These are phyloP conservation scores for Mallotus villosus DNA, from an alignment of 2,797 vertebrate species.

Conservation along the genomic window DNA sequence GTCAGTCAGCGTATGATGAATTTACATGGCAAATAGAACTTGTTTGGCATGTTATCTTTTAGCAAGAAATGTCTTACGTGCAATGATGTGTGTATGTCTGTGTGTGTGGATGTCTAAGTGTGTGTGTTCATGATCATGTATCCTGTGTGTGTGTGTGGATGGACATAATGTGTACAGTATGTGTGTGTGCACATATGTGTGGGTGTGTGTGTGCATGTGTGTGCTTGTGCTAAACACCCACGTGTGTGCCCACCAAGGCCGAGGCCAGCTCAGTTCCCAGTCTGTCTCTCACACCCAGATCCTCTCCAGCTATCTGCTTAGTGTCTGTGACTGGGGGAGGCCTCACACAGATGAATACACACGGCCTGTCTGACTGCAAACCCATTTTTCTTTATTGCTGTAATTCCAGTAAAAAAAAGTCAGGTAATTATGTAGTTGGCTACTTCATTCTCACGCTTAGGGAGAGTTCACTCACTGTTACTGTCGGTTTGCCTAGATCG, in stretches of 20 bases:
- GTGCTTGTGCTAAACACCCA: not conserved
- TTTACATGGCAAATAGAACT: slow-evolving; percentile 2
- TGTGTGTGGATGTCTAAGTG: slow-evolving; percentile 10
- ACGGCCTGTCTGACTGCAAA: too few relatives aligned
- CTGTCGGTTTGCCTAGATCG: not conserved
- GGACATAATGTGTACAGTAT: not conserved
- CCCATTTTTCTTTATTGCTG: too few relatives aligned
- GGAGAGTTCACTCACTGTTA: slow-evolving; percentile 38
- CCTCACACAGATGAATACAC: slow-evolving; percentile 11
- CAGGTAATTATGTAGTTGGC: slow-evolving; percentile 28
- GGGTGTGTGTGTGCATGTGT: not conserved
- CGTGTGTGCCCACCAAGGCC: not conserved
- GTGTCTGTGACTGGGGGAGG: slow-evolving; percentile 29
- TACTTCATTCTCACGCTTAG: not conserved
- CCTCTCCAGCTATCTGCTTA: slow-evolving; percentile 15
- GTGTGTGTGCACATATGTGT: not conserved
- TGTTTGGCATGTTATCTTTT: slow-evolving; percentile 9
- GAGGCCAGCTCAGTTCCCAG: not conserved
- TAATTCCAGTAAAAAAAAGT: slow-evolving; percentile 15
- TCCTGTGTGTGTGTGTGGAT: not conserved
- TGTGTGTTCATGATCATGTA: not conserved
- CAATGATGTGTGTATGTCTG: not conserved
- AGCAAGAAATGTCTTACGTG: not conserved
- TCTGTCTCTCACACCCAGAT: not conserved
- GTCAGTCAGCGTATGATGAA: not conserved